Evolutionary conservation across 2,888 invertebrate genomes (phyloP).

Genomic region (Listrodromus nycthemerus): DNA sequence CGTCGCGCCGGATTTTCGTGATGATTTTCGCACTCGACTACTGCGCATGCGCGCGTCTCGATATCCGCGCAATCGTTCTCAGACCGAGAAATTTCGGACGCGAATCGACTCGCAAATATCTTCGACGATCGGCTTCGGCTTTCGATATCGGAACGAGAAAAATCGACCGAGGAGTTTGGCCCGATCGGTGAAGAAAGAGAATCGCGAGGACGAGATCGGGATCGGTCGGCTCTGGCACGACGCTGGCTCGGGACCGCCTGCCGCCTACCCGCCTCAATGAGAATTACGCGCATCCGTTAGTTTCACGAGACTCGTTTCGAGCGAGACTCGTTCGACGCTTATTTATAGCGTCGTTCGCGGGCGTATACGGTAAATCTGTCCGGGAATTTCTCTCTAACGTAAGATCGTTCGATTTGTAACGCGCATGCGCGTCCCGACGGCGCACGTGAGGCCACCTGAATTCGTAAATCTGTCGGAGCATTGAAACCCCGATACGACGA

Average conservation of each 20-base stretch:
- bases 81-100: too few relatives aligned
- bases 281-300: conserved; percentile 73
- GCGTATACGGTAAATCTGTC: conserved; percentile 60
- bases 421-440: neutral
- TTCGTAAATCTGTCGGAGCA: neutral
- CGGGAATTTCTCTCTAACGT: conserved; percentile 52
- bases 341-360: conserved; percentile 65
- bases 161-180: conserved; percentile 65
- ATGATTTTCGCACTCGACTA: too few relatives aligned
- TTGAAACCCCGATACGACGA: neutral
- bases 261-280: conserved; percentile 71
- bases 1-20: too few relatives aligned
- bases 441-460: neutral
- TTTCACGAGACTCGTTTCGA: conserved; percentile 68
- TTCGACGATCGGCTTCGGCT: too few relatives aligned
- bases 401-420: conserved; percentile 28
- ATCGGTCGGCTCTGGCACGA: conserved; percentile 48
- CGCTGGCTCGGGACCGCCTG: conserved; percentile 66
- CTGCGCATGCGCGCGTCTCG: too few relatives aligned
- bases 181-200: conserved; percentile 52
- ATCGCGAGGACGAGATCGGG: conserved; percentile 29
- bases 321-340: conserved; percentile 67
- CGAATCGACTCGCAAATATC: too few relatives aligned
- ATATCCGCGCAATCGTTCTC: too few relatives aligned
- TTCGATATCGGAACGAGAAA: conserved; percentile 63